A percentile compares a stretch with the other conserved stretches of the same genome.
These are phyloP conservation scores for Lordiphosa collinella DNA, from an alignment of 1,140 invertebrate species.

Conservation along the genomic window DNA sequence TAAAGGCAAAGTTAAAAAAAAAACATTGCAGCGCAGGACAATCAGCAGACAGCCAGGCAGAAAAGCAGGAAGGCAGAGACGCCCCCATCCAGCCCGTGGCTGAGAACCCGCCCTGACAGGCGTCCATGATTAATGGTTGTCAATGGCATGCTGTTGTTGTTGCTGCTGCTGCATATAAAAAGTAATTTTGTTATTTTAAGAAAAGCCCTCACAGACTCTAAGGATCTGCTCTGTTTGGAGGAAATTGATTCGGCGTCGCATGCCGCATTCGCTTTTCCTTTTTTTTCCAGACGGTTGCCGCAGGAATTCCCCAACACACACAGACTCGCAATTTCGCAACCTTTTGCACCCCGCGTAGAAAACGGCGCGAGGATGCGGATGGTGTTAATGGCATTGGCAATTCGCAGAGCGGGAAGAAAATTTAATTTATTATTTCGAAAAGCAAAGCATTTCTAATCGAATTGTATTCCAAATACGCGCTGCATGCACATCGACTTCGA, in stretches of 20 bases:
- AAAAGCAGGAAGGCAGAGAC: conserved; percentile 3
- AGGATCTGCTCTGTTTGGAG: conserved; percentile 38
- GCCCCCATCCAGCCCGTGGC: conserved; percentile 14
- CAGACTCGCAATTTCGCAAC: conserved; percentile 65
- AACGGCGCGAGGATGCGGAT: conserved; percentile 17
- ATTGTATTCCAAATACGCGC: conserved; percentile 69
- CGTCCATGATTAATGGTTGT: conserved; percentile 79
- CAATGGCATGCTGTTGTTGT: conserved; percentile 66
- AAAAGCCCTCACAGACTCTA: conserved; percentile 55
- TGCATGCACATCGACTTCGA: conserved; percentile 27
- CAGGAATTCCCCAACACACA: conserved; percentile 69
- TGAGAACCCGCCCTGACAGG: conserved; percentile 71
- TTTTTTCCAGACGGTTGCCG: conserved; percentile 64
- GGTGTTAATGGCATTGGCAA: conserved; percentile 71
- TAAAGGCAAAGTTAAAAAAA: conserved; percentile 60
- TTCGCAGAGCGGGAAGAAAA: conserved; percentile 42
- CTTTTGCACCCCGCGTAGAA: conserved; percentile 62
- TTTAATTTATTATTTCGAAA: conserved; percentile 77
- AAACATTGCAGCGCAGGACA: conserved; percentile 64
- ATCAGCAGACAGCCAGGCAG: conserved; percentile 30
- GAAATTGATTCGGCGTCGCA: conserved; percentile 68
- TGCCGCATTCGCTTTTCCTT: conserved; percentile 28
- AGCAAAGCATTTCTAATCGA: conserved; percentile 77
- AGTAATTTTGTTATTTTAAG: conserved; percentile 79
- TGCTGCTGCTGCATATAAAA: conserved; percentile 52